phyloP scores from a whole-genome alignment of 2,113 vertebrate genomes.

The Terrapene triunguis region DNA sequence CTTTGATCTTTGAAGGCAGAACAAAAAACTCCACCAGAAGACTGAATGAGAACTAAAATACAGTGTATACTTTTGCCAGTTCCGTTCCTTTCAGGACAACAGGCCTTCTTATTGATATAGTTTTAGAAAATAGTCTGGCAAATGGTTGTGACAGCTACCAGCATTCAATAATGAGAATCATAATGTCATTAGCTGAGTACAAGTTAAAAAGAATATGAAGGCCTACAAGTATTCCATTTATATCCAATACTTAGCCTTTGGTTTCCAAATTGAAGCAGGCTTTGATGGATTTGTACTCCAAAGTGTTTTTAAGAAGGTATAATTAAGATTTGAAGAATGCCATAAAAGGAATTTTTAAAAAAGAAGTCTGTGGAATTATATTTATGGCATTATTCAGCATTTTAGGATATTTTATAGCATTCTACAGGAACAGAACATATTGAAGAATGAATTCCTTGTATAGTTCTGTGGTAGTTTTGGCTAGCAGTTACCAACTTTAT shows the following conservation, averaged over 20 bases:
- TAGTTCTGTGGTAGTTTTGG: neutral
- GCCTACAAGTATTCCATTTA: slow-evolving; percentile 25
- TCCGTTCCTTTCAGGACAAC: slow-evolving; percentile 17
- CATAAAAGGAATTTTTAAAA: neutral
- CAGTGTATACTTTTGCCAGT: neutral
- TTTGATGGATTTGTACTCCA: neutral
- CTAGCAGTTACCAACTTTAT: neutral
- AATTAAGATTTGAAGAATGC: slow-evolving; percentile 17
- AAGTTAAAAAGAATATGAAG: neutral
- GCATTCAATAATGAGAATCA: neutral
- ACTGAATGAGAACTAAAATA: neutral
- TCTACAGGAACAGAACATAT: neutral
- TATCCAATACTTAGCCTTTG: slow-evolving; percentile 42
- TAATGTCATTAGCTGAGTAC: neutral
- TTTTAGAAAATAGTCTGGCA: neutral
- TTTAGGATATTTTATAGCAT: neutral
- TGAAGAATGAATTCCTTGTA: neutral
- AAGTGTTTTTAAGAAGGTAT: slow-evolving; percentile 9
- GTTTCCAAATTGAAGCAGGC: neutral
- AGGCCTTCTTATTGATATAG: neutral
- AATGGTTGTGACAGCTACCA: slow-evolving; percentile 24
- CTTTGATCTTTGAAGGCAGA: slow-evolving; percentile 42
- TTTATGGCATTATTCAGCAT: accelerated
- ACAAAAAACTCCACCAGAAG: neutral
- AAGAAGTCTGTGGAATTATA: neutral